Conservation (phyloP, 2,113 vertebrate species). For the Anolis carolinensis region DNA sequence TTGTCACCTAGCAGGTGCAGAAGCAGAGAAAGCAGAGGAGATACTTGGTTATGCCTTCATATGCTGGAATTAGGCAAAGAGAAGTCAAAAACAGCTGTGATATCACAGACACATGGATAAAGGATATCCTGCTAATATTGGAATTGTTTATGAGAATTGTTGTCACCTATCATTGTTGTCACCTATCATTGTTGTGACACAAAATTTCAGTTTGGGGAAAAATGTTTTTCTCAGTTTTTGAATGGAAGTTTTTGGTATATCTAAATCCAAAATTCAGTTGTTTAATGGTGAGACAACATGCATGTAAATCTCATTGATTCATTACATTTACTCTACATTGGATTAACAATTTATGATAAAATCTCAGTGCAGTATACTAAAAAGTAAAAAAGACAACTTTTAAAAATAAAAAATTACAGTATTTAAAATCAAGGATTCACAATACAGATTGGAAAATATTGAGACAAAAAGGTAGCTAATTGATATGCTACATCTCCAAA, state of each 20-base stretch:
- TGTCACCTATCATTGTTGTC: background rate
- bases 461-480: background rate
- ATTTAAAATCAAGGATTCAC: background rate
- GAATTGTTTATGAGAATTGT: background rate
- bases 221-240: background rate
- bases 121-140: background rate
- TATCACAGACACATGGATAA: background rate
- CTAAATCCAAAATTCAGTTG: no score
- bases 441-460: background rate
- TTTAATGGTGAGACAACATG: no score
- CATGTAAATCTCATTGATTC: background rate
- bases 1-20: background rate
- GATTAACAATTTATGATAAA: background rate
- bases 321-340: background rate
- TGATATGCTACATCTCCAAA: background rate
- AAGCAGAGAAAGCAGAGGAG: background rate
- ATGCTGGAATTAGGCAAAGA: background rate
- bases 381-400: background rate
- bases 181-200: background rate
- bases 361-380: background rate
- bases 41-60: constrained; percentile 7
- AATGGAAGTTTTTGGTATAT: no score
- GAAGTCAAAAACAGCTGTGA: background rate
- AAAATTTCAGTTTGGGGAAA: background rate
- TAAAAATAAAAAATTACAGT: background rate